phyloP scores from a whole-genome alignment of 2,113 vertebrate species.

The Hyperopisus bebe region DNA sequence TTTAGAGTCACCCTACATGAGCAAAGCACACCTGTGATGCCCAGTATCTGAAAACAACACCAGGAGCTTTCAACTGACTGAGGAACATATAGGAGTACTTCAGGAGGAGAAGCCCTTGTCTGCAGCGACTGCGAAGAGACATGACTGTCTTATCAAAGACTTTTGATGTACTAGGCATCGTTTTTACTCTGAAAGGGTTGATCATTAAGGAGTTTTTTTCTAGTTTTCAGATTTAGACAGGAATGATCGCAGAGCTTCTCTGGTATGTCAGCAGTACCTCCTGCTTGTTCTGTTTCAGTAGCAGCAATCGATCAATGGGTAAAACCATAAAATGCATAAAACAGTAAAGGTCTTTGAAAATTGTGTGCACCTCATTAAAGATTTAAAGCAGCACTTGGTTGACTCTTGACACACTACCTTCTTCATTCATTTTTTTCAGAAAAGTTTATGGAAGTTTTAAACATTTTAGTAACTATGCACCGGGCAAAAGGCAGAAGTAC shows the following conservation, averaged over 20 bases:
- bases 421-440: neutral
- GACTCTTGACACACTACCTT: neutral
- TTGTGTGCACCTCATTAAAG: neutral
- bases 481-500: neutral
- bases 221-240: neutral
- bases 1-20: slow-evolving; percentile 61
- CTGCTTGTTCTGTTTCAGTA: neutral
- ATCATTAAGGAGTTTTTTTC: neutral
- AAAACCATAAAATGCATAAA: neutral
- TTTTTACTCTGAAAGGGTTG: neutral
- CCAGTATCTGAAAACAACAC: neutral
- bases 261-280: neutral
- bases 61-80: neutral
- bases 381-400: neutral
- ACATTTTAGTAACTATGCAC: neutral
- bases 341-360: neutral
- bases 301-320: neutral
- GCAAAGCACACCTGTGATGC: slow-evolving; percentile 57
- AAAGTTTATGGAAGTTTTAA: neutral
- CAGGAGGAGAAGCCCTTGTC: neutral
- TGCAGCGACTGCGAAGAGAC: neutral
- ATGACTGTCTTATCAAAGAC: neutral
- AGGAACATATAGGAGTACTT: neutral
- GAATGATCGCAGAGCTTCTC: neutral
- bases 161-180: neutral